Evolutionary conservation across 2,888 invertebrate genomes (phyloP).

Genomic region (Catocala nupta): DNA sequence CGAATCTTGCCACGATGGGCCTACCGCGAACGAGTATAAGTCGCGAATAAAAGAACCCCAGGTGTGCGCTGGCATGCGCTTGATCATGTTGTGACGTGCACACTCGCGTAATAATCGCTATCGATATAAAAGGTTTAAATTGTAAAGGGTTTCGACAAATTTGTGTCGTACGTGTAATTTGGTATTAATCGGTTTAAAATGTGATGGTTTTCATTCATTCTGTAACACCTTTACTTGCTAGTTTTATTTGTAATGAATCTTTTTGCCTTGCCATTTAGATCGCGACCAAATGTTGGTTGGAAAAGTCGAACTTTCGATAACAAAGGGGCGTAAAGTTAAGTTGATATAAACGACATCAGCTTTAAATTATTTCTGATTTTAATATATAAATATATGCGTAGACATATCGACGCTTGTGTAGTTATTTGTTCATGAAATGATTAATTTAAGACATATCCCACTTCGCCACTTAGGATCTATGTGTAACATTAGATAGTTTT

Average conservation of each 20-base stretch:
- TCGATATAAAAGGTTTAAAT: conserved; percentile 64
- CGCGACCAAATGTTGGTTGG: conserved; percentile 30
- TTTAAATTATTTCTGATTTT: conserved; percentile 71
- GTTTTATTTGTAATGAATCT: conserved; percentile 59
- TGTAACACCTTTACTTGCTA: conserved; percentile 68
- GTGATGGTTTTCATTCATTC: conserved; percentile 60
- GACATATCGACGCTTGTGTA: conserved; percentile 62
- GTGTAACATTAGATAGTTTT: conserved; percentile 43
- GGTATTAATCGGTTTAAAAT: conserved; percentile 72
- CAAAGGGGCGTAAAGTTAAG: conserved; percentile 53
- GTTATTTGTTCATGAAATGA: conserved; percentile 59
- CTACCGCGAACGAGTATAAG: conserved; percentile 53
- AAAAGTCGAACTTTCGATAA: conserved; percentile 38
- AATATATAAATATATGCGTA: conserved; percentile 59
- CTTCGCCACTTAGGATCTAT: conserved; percentile 74
- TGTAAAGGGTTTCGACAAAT: conserved; percentile 69
- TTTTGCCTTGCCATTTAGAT: conserved; percentile 49
- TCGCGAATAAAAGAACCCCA: conserved; percentile 56
- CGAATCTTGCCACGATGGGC: conserved; percentile 52
- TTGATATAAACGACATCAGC: conserved; percentile 63
- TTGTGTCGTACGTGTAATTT: conserved; percentile 66
- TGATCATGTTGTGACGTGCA: conserved; percentile 69
- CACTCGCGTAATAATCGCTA: conserved; percentile 51
- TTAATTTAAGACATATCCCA: conserved; percentile 78
- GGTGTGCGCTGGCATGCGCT: conserved; percentile 57